Evolutionary conservation across 2,797 vertebrate genomes (phyloP), one percentile per base, ranked within the genome.

Genomic region (Chloroceryle inda): DNA sequence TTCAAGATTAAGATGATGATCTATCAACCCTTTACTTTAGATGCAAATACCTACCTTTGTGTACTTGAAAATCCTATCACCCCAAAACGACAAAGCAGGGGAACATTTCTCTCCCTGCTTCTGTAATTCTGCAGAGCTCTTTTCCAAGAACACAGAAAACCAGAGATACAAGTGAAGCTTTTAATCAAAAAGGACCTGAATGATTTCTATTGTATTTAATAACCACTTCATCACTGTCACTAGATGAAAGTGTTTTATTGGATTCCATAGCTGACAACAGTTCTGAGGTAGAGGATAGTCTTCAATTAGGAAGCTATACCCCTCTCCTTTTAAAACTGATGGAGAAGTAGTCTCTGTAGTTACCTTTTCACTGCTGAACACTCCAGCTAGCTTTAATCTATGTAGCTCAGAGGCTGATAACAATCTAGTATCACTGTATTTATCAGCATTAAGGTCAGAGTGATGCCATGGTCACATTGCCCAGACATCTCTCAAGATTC

Each of bases 161-260:
- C 59, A 84, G 47, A 91, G 61, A 59, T 63, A 92, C 71, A 55
- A 95, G 61, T 61, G 62, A 92, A 94, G 74, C 35, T 95, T 95
- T 81, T 96, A 79, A 95, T 93, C 58, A 90, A 89, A 94, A 87
- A 27, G 31, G 64, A 35, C 16, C 58, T 85, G 92, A 83, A 88
- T 91, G 50, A 94, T 95, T 93, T 93, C 96, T 93, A 78, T 90
- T 81, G 85, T 80, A 71, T 92, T 95, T 95, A 96, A 94, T 92
- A 96, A 91, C 93, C 90, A 92, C 88, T 95, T 91, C 45, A 84
- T 95, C 95, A 84, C 47, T 92, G 94, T 85, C 92, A 61, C 69
- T 15, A 49, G 56, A 94, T 29, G 9, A 42, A 92, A 89, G 81
- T 23, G 29, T 73, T 77, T n/a, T 18, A n/a, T 3, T 68, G 74